A percentile compares a stretch with the other conserved stretches of the same genome.
Conservation (phyloP, 2,113 vertebrate species). For the Mobula birostris region DNA sequence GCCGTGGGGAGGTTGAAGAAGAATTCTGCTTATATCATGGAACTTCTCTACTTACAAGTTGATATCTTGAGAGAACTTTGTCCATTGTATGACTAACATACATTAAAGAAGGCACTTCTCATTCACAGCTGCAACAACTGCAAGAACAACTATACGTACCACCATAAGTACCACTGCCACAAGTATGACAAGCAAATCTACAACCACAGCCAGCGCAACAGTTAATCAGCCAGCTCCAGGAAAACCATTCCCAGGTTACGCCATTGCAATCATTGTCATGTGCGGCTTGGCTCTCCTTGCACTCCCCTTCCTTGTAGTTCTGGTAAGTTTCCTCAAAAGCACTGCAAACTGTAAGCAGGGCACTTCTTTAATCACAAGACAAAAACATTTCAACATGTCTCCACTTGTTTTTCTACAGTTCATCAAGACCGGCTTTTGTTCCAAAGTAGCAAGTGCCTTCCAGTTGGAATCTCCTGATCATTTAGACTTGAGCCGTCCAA, state of each 20-base stretch:
- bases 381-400: background rate
- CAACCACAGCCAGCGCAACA: background rate
- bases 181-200: background rate
- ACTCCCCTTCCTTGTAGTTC: background rate
- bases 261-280: constrained; percentile 2
- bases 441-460: constrained; percentile 22
- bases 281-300: constrained; percentile 35
- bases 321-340: constrained; percentile 35
- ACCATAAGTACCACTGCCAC: background rate
- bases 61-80: no score
- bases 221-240: background rate
- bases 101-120: background rate
- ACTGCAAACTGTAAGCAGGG: no score
- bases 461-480: background rate
- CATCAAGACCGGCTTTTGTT: background rate
- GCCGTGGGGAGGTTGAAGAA: no score
- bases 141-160: no score
- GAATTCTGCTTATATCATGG: no score
- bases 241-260: background rate
- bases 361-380: no score
- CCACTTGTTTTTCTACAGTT: background rate
- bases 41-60: no score
- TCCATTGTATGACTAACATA: background rate
- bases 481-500: background rate
- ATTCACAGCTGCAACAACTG: background rate